phyloP scores from a whole-genome alignment of 2,888 invertebrate species.

The Adelognathus sp. region DNA sequence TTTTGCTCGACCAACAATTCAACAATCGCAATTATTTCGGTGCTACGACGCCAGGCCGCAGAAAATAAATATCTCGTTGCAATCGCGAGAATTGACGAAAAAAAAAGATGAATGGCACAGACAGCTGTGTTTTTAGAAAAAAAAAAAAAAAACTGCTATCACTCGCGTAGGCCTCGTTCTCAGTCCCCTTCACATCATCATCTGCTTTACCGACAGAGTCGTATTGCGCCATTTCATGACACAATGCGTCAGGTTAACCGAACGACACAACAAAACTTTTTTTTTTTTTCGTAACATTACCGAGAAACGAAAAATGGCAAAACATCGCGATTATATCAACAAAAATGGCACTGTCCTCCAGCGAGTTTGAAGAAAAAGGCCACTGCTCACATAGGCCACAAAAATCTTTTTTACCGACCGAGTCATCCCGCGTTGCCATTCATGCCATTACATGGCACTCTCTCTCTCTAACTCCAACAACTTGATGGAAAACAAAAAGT shows the following conservation, averaged over 20 bases:
- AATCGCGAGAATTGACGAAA: not conserved
- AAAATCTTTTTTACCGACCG: not conserved
- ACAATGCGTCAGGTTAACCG: too few species aligned
- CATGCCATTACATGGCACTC: not conserved
- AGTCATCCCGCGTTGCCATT: not conserved
- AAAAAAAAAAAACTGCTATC: not conserved
- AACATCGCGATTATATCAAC: too few species aligned
- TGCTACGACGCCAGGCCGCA: not conserved
- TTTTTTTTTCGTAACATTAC: too few species aligned
- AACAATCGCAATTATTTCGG: slow-evolving; percentile 10
- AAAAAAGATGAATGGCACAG: slow-evolving; percentile 11
- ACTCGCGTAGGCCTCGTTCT: too few species aligned
- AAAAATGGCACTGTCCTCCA: not conserved
- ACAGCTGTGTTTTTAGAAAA: not conserved
- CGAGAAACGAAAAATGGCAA: too few species aligned
- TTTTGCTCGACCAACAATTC: not conserved
- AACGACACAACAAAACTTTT: too few species aligned
- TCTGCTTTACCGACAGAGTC: too few species aligned
- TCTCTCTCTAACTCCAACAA: too few species aligned
- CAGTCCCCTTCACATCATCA: too few species aligned
- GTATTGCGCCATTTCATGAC: too few species aligned
- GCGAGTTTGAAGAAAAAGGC: not conserved
- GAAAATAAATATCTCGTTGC: not conserved
- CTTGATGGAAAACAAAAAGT: too few species aligned
- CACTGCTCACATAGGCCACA: not conserved